Base-by-base conservation (phyloP, 2,797 vertebrate species). In the Lacerta viridis region DNA sequence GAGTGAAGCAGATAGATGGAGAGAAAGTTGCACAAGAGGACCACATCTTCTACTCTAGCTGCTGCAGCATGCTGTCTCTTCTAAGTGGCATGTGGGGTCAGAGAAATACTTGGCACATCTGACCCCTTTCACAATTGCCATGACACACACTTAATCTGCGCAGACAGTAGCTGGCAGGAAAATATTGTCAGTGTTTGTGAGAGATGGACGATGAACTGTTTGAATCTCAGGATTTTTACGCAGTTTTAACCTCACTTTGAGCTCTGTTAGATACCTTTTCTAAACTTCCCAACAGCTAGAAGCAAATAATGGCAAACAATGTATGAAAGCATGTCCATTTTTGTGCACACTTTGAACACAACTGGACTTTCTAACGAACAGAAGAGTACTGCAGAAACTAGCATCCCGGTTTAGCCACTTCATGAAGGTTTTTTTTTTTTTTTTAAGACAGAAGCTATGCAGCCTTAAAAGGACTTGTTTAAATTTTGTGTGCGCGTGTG, bases 381-480 rank as follows among this genome's bases (percentile, higher is more conserved):
- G 18, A 78, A 82, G 80, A 92, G 71, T 86, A 59, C 85, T 94
- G 91, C 76, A 89, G 93, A 94, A 0, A 0, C 90, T 87, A 83
- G 80, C 84, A 95, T 85, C 36, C 66, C 89, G 88, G 90, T 91
- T 76, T 72, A 80, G 86, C 86, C 93, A 93, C 86, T 92, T 92
- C 90, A 91, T 89, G 86, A 90, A 91, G 33, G 59, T 25, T 1
- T 74, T 77, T 25, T 88, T 74, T 77, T 25, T 88, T 93, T 92
- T 93, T 41, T 41, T 41, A 41, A 61, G 93, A 88, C 92, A 96
- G 95, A 95, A 95, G 92, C 90, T 96, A 93, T 92, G 95, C 90
- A 94, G 92, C 95, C 95, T 95, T 96, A 96, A 96, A 96, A 95
- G 95, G 95, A 93, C 91, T 95, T 96, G 95, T 96, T 96, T 96